Conservation (phyloP, 2,113 vertebrate genomes). For the Phoenicopterus ruber region DNA sequence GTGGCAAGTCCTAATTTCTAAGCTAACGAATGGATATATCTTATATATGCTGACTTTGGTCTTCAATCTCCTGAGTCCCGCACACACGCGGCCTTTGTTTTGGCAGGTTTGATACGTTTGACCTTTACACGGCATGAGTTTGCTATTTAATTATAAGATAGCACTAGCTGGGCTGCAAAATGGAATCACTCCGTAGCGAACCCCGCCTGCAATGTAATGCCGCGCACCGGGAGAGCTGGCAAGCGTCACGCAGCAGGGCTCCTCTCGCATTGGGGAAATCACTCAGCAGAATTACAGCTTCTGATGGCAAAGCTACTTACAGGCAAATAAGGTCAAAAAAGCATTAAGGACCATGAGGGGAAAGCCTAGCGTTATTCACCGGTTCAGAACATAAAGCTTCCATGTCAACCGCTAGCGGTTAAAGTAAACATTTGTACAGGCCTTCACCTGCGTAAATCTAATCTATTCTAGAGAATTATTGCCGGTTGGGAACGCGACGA, state of each 20-base stretch:
- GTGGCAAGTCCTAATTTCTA: neutral
- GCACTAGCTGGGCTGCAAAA: neutral
- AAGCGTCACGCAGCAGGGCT: conserved; percentile 11
- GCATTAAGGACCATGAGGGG: conserved; percentile 6
- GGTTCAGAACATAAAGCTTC: neutral
- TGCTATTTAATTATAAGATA: conserved; percentile 51
- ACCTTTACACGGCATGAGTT: conserved; percentile 50
- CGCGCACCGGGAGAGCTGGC: conserved; percentile 6
- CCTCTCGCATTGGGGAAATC: conserved; percentile 12
- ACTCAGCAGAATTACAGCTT: conserved; percentile 53
- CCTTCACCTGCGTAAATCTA: neutral
- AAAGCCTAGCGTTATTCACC: neutral
- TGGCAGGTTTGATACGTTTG: neutral
- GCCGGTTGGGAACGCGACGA: neutral
- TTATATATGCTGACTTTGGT: neutral
- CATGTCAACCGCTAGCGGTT: neutral
- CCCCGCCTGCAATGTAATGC: neutral
- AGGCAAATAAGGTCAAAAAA: conserved; percentile 60
- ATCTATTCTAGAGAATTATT: neutral
- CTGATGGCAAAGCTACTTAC: conserved; percentile 37
- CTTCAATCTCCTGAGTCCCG: neutral
- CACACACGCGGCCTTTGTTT: conserved; percentile 11
- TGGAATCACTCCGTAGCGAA: conserved; percentile 1
- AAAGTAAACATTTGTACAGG: conserved; percentile 36
- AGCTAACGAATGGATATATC: neutral